Evolutionary conservation across 2,113 vertebrate genomes (phyloP), one percentile per base, ranked within the genome.

Genomic region (Platanista minor): DNA sequence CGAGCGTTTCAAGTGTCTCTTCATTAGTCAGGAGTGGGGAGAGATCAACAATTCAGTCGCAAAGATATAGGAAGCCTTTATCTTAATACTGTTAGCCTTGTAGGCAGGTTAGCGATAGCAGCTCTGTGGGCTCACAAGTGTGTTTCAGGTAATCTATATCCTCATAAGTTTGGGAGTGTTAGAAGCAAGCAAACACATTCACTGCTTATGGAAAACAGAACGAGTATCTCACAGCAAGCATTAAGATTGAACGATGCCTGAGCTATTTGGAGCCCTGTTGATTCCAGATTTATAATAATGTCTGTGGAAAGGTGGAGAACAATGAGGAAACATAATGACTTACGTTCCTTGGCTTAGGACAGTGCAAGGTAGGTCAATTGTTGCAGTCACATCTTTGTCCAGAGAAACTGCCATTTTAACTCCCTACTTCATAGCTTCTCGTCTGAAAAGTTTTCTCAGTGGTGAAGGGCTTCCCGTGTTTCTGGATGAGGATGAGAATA

Each of bases 71-170:
- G 97, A 95, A 98, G 87, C 97, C 87, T 98, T 74, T 87, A 61
- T 97, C 80, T 98, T 98, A 98, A 98, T 96, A 94, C 97, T 98
- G 97, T 98, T 98, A 96, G 90, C 92, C 78, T 98, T 3, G 36
- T 96, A 97, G 97, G 93, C 96, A 98, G 97, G 31, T 92, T 95
- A 71, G 95, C 86, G 96, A 98, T 97, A 96, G 88, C 96, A 97
- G 78, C 90, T 97, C 94, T 96, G 82, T 98, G 91, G 96, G 90
- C 92, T 97, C 97, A 97, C 84, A 78, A 66, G 85, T 97, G 86
- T 98, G 91, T 97, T 98, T 98, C 97, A 97, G 83, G 87, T 87
- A 95, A 98, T 98, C 97, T 97, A 97, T 96, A 98, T 66, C 77
- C 69, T 90, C 95, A 97, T 98, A 98, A 98, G 98, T 98, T 95